These are phyloP conservation scores for Cyanoderma ruficeps DNA, from an alignment of 2,113 vertebrate species.

Conservation along the genomic window DNA sequence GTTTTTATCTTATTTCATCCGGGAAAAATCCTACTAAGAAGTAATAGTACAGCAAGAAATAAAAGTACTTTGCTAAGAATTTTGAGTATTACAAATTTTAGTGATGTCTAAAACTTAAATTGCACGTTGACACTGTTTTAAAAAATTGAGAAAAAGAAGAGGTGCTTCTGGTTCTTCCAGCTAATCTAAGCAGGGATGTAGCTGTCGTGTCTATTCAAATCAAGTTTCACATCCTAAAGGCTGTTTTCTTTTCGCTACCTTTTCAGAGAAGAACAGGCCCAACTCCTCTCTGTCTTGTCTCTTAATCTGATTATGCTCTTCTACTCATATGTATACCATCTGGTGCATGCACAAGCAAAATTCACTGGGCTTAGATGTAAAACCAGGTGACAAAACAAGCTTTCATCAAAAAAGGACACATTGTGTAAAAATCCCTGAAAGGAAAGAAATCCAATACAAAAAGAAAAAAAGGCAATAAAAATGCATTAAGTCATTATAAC, in stretches of 20 bases:
- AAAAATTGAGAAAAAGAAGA: neutral
- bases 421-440: neutral
- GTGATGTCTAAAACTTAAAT: neutral
- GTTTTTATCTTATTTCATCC: neutral
- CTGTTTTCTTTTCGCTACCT: conserved; percentile 7
- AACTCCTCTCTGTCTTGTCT: conserved; percentile 34
- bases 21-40: neutral
- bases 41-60: neutral
- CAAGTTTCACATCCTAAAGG: neutral
- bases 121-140: neutral
- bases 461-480: neutral
- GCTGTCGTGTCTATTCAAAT: neutral
- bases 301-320: conserved; percentile 59
- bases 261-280: conserved; percentile 12
- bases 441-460: neutral
- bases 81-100: neutral
- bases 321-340: conserved; percentile 52
- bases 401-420: neutral
- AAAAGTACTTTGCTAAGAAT: neutral
- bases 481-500: neutral
- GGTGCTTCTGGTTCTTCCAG: neutral
- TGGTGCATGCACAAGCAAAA: conserved; percentile 50
- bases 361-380: conserved; percentile 33
- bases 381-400: conserved; percentile 56
- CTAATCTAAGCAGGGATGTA: neutral